Percentiles rank a stretch among this genome's conserved stretches.
These are phyloP conservation scores for Alligator mississippiensis DNA, from an alignment of 2,113 vertebrate species.

Conservation along the genomic window DNA sequence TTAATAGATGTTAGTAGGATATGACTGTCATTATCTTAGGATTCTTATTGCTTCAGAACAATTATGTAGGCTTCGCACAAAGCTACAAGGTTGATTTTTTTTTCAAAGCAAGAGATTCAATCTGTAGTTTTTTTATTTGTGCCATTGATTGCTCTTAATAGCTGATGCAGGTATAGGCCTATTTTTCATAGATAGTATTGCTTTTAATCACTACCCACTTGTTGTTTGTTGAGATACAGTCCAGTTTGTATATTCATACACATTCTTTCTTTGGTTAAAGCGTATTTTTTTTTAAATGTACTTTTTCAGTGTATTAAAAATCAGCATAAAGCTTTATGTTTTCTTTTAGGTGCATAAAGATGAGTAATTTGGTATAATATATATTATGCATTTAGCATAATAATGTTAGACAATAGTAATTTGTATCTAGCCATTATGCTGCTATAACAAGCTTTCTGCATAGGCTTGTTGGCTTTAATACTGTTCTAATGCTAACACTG, in stretches of 20 bases:
- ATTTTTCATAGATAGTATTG: background rate
- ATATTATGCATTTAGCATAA: background rate
- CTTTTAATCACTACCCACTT: background rate
- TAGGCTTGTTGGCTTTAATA: background rate
- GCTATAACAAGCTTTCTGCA: background rate
- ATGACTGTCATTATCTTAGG: background rate
- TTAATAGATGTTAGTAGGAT: background rate
- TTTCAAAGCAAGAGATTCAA: background rate
- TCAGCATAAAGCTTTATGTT: background rate
- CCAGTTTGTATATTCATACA: background rate
- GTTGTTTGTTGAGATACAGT: background rate
- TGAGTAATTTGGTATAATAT: background rate
- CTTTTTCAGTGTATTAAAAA: background rate
- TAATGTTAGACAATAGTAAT: background rate
- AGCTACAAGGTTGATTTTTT: background rate
- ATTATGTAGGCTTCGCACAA: background rate
- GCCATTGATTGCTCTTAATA: background rate
- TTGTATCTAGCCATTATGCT: background rate
- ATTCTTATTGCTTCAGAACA: background rate
- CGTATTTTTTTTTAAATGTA: accelerated
- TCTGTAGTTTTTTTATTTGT: background rate
- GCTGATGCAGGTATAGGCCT: background rate
- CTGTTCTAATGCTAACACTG: background rate
- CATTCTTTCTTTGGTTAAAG: background rate
- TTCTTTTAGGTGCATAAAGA: background rate